A percentile compares a stretch with the other conserved stretches of the same genome.
Conservation (phyloP, 2,113 vertebrate genomes). For the Scolopax mira region DNA sequence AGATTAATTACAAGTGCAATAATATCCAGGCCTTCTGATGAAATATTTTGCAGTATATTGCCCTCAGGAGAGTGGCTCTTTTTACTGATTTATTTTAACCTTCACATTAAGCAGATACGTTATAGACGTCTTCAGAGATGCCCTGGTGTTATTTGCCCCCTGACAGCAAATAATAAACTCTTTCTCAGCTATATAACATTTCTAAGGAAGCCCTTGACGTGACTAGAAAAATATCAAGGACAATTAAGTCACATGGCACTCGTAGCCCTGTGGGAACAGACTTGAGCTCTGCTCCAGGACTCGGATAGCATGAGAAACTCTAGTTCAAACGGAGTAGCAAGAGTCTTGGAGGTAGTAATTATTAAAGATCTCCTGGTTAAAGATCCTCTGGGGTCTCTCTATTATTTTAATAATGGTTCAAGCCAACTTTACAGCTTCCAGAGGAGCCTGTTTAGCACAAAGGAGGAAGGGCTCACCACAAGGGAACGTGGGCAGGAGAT, state of each 20-base stretch:
- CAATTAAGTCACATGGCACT: slow-evolving; percentile 40
- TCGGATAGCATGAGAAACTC: slow-evolving; percentile 13
- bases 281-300: neutral
- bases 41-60: slow-evolving; percentile 60
- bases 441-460: neutral
- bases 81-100: slow-evolving; percentile 68
- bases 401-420: slow-evolving; percentile 46
- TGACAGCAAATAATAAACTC: slow-evolving; percentile 59
- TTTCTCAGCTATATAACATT: slow-evolving; percentile 45
- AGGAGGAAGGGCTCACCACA: neutral
- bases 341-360: slow-evolving; percentile 41
- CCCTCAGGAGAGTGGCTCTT: slow-evolving; percentile 43
- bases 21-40: slow-evolving; percentile 59
- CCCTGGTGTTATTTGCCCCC: slow-evolving; percentile 36
- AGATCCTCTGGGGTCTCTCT: slow-evolving; percentile 9
- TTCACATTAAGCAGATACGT: slow-evolving; percentile 20
- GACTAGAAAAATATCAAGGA: slow-evolving; percentile 13
- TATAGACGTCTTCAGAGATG: slow-evolving; percentile 38
- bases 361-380: slow-evolving; percentile 26
- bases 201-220: slow-evolving; percentile 25
- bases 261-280: neutral
- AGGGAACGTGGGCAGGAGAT: neutral
- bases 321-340: slow-evolving; percentile 27
- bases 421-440: slow-evolving; percentile 5
- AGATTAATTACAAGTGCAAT: slow-evolving; percentile 64